Evolutionary conservation across 2,888 invertebrate species (phyloP).

Genomic region (Plutella xylostella): DNA sequence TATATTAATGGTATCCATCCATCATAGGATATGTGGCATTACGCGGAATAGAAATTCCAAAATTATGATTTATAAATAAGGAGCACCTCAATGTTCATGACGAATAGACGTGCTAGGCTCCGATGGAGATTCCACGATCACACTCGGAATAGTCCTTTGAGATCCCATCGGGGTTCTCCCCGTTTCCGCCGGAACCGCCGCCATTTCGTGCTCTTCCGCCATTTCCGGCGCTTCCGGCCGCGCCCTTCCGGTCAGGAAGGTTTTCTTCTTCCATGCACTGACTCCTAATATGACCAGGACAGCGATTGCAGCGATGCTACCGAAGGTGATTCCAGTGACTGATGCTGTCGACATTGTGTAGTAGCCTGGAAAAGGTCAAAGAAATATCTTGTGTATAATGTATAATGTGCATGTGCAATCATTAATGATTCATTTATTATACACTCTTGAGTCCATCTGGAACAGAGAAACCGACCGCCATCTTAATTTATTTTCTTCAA

Average conservation of each 20-base stretch:
- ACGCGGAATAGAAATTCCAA: no score
- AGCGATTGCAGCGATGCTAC: constrained; percentile 30
- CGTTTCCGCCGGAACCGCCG: constrained; percentile 12
- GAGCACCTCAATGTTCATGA: no score
- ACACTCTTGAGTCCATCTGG: no score
- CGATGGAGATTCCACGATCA: constrained; percentile 33
- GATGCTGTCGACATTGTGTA: constrained; percentile 56
- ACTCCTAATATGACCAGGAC: constrained; percentile 33
- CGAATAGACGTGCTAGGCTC: constrained; percentile 21
- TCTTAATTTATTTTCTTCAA: no score
- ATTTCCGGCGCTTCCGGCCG: constrained; percentile 24
- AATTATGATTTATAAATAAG: no score
- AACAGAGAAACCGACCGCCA: no score
- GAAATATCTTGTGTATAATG: no score
- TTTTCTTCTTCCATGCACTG: constrained; percentile 47
- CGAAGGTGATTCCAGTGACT: constrained; percentile 44
- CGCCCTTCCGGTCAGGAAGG: constrained; percentile 30
- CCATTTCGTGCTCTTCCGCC: constrained; percentile 38
- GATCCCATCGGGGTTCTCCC: background rate
- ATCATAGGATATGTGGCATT: no score
- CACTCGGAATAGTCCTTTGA: constrained; percentile 25
- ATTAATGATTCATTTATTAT: no score
- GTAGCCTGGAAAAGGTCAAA: constrained; percentile 44
- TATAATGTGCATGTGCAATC: no score
- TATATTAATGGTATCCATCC: no score